A percentile compares a stretch with the other conserved stretches of the same genome.
Evolutionary conservation across 2,888 invertebrate species (phyloP).

Genomic region (Resseliella maxima): DNA sequence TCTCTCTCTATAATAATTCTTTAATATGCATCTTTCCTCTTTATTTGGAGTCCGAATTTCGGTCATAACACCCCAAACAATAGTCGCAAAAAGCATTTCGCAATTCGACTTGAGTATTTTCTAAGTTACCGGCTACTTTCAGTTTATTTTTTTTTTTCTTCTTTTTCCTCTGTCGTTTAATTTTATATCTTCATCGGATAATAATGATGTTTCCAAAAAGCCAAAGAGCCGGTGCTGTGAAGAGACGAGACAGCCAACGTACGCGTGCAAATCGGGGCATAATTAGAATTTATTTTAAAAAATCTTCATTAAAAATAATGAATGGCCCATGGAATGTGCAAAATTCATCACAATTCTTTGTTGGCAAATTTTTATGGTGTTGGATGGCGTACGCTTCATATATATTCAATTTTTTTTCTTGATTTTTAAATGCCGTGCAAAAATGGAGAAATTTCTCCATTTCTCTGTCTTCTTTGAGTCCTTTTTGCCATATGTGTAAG

Average conservation of each 20-base stretch:
- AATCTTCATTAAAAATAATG: conserved; percentile 38
- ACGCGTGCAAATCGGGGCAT: neutral
- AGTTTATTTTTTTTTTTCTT: too few relatives aligned
- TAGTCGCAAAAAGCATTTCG: neutral
- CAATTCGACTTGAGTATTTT: too few relatives aligned
- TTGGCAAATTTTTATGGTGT: neutral
- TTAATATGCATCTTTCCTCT: too few relatives aligned
- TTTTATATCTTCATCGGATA: neutral
- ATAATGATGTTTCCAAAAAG: neutral
- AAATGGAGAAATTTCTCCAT: conserved; percentile 1
- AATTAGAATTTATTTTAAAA: conserved; percentile 38
- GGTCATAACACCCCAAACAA: too few relatives aligned
- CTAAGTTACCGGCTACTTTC: too few relatives aligned
- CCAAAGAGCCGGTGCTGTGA: neutral
- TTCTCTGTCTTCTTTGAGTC: neutral
- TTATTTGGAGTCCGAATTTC: too few relatives aligned
- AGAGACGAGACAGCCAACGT: neutral
- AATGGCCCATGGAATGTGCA: conserved; percentile 37
- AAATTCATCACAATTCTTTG: conserved; percentile 35
- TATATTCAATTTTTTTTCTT: too few relatives aligned
- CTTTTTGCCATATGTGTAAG: neutral
- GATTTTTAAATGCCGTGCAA: neutral
- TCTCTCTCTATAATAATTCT: too few relatives aligned
- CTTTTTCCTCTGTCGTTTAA: neutral
- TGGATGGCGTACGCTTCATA: neutral